A percentile compares a stretch with the other conserved stretches of the same genome.
phyloP scores from a whole-genome alignment of 2,888 invertebrate genomes.

The Conus canariensis region DNA sequence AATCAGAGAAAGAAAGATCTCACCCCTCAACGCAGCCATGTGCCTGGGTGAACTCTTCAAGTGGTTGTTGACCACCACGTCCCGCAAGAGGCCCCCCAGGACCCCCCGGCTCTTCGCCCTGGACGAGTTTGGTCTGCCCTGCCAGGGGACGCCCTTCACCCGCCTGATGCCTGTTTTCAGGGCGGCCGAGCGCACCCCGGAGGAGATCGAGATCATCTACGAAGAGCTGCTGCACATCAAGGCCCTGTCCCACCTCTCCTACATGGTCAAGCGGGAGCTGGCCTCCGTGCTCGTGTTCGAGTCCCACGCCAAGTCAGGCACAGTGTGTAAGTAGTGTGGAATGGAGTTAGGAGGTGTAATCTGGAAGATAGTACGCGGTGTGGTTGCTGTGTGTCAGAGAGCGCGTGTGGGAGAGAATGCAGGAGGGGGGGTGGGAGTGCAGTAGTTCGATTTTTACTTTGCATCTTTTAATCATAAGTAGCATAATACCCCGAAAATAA shows the following conservation, averaged over 20 bases:
- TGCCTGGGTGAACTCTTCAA: not conserved
- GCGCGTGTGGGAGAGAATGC: not conserved
- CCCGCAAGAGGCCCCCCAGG: not conserved
- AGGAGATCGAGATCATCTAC: conserved; percentile 90
- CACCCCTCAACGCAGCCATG: not conserved
- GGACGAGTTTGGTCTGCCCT: conserved; percentile 19
- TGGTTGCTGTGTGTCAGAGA: not conserved
- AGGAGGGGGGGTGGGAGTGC: not conserved
- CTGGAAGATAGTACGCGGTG: not conserved
- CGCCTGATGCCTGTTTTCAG: conserved; percentile 79
- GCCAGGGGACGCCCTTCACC: not conserved
- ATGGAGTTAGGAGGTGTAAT: not conserved
- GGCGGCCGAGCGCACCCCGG: conserved; percentile 86
- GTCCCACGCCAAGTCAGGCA: conserved; percentile 87
- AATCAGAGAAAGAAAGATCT: no score
- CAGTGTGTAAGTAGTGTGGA: conserved; percentile 84
- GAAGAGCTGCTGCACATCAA: conserved; percentile 90
- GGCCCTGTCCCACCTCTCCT: conserved; percentile 89
- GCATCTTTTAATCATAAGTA: no score
- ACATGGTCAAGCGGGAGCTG: conserved; percentile 89
- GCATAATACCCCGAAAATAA: no score
- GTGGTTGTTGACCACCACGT: not conserved
- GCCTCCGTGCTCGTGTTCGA: conserved; percentile 90
- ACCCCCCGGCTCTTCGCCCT: not conserved
- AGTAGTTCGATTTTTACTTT: no score